phyloP scores from a whole-genome alignment of 2,888 invertebrate species.

The Tricholauxania praeusta region DNA sequence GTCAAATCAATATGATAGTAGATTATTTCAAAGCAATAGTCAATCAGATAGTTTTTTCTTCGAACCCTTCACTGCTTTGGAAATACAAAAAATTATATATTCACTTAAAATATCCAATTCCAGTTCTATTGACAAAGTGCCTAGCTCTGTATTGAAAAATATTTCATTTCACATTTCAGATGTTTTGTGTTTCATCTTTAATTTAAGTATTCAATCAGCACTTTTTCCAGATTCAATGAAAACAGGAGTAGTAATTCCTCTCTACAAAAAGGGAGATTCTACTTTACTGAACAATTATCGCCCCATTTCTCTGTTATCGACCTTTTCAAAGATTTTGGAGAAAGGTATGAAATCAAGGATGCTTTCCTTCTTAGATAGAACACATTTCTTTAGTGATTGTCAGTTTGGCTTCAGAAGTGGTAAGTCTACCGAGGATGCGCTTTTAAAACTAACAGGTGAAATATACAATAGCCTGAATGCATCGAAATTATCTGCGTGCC shows the following conservation, averaged over 20 bases:
- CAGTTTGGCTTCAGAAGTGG: slow-evolving; percentile 32
- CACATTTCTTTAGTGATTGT: slow-evolving; percentile 19
- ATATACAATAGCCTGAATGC: not conserved
- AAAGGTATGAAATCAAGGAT: slow-evolving; percentile 13
- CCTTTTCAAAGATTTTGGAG: not conserved
- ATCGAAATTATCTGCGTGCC: not conserved
- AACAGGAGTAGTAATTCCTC: not conserved
- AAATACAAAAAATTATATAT: too few species aligned
- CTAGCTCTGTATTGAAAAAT: not conserved
- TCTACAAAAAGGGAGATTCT: slow-evolving; percentile 27
- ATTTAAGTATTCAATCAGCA: not conserved
- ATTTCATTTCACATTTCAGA: not conserved
- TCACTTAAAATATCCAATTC: too few species aligned
- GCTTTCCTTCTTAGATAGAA: slow-evolving; percentile 19
- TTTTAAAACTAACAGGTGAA: too few species aligned
- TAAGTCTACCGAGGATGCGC: slow-evolving; percentile 5
- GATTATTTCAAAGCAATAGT: too few species aligned
- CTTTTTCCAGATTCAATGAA: too few species aligned
- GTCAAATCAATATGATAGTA: too few species aligned
- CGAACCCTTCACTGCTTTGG: too few species aligned
- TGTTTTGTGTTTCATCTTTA: not conserved
- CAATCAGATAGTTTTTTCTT: too few species aligned
- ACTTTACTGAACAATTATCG: not conserved
- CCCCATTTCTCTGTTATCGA: slow-evolving; percentile 2
- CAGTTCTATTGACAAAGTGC: not conserved